Base-by-base conservation (phyloP, 2,888 invertebrate genomes). In the Oxytorus armatus region DNA sequence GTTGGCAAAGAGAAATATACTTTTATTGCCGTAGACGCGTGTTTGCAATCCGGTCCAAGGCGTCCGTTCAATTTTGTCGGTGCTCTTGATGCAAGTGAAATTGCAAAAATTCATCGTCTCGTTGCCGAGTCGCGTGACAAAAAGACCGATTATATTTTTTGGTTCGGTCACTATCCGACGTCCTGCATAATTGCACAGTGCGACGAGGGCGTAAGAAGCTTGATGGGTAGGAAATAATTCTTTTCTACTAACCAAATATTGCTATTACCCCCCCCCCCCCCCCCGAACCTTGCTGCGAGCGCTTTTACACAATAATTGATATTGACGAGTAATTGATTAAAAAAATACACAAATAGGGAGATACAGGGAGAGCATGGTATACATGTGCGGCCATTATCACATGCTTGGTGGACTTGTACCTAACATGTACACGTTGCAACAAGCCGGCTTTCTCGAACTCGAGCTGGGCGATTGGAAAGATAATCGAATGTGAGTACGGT, bases 381-480 rank as follows among this genome's bases (percentile, higher is more conserved):
- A 98, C 92, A 92, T 98, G 21, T 97, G 97, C 92, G 98, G 98
- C 0, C 98, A 98, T 92, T 94, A 97, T 85, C 98, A 98, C 92
- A 95, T 95, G 1, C 93, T 98, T 88, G 96, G 95, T 49, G 97
- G 96, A 3, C 87, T 96, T 4, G 95, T 97, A 0, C 95, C 96
- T 5, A 93, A 95, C 83, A 98, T 98, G 98, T 97, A 98, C 89
- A 96, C 97, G 0, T 93, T 96, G 84, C 98, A 98, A 88, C 95
- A 95, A 85, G 94, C 94, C 79, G 98, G 98, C 3, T 96, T 94
- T 89, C 92, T 98, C 77, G 98, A 98, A 92, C 93, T 98, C 75
- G 98, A 98, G 92, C 92, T 98, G 69, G 97, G 96, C 7, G 98
- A 98, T 92, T 98, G 98, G 98, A 98, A 97, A 92, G 96, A 97